A percentile compares a stretch with the other conserved stretches of the same genome.
Evolutionary conservation across 2,888 invertebrate genomes (phyloP).

Genomic region (Phasia obesa): DNA sequence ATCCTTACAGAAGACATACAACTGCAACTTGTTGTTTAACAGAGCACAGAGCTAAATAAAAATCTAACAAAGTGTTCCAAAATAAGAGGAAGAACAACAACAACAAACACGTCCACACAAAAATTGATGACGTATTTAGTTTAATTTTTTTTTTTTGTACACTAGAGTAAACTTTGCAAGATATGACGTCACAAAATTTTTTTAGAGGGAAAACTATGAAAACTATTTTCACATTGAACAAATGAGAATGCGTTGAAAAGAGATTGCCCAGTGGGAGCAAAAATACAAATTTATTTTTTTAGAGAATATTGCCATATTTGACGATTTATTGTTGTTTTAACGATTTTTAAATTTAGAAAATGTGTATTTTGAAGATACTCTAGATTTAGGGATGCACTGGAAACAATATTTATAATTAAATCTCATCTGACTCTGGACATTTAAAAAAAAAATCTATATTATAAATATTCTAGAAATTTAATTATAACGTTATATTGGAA

Average conservation of each 20-base stretch:
- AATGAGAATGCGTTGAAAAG: not conserved
- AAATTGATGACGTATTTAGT: conserved; percentile 64
- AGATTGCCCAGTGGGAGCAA: not conserved
- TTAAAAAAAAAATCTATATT: too few species aligned
- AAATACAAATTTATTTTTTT: not conserved
- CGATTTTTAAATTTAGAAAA: too few species aligned
- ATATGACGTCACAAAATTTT: conserved; percentile 63
- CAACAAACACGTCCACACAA: conserved; percentile 1
- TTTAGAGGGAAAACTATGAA: conserved; percentile 37
- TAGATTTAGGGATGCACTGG: too few species aligned
- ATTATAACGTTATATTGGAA: too few species aligned
- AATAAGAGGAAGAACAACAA: conserved; percentile 12
- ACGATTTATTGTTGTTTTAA: not conserved
- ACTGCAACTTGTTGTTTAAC: conserved; percentile 69
- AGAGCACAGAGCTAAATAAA: conserved; percentile 6
- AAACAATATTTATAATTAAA: too few species aligned
- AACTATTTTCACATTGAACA: not conserved
- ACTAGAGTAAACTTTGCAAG: conserved; percentile 24
- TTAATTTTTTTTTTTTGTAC: not conserved
- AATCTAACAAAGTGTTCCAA: conserved; percentile 15
- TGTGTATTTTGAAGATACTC: too few species aligned
- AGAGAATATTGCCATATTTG: not conserved
- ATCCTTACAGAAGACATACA: conserved; percentile 58
- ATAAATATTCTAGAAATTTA: too few species aligned
- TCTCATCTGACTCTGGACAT: too few species aligned